Conservation (phyloP, 92 coral and sea anemone genomes). For the Siderastrea radians region DNA sequence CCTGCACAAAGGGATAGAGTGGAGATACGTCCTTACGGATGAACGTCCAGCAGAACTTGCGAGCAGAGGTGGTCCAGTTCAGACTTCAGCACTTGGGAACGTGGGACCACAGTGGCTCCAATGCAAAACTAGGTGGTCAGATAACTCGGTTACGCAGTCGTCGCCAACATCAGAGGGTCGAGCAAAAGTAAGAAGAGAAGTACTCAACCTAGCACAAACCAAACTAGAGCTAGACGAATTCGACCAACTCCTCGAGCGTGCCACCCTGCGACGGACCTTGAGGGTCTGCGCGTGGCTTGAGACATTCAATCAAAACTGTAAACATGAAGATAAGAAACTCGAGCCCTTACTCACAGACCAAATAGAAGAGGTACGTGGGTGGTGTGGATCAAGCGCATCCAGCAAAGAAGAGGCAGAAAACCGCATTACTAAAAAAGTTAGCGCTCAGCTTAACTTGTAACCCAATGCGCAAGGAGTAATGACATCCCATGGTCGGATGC, state of each 20-base stretch:
- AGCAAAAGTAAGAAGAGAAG: constrained; percentile 37
- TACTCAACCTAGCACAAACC: constrained; percentile 20
- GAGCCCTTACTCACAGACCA: constrained; percentile 34
- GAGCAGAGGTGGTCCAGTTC: constrained; percentile 53
- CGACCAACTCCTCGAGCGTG: constrained; percentile 25
- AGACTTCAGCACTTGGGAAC: constrained; percentile 34
- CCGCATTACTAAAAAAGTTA: neutral
- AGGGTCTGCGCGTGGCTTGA: constrained; percentile 36
- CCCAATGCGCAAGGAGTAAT: constrained; percentile 15
- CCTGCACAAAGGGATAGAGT: constrained; percentile 19
- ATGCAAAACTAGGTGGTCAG: constrained; percentile 4
- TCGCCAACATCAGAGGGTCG: constrained; percentile 26
- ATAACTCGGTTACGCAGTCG: constrained; percentile 13
- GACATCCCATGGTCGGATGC: constrained; percentile 33
- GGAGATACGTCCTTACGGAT: constrained; percentile 53
- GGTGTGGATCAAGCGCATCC: constrained; percentile 48
- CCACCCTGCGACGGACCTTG: constrained; percentile 15
- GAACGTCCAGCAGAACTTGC: constrained; percentile 63
- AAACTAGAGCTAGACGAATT: constrained; percentile 34
- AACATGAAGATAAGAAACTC: constrained; percentile 1
- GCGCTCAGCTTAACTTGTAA: constrained; percentile 15
- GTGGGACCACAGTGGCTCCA: constrained; percentile 21
- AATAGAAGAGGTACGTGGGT: constrained; percentile 4
- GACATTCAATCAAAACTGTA: constrained; percentile 51
- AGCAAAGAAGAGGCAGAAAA: neutral